These are phyloP conservation scores for Papilio machaon DNA, from an alignment of 1,140 invertebrate genomes.

Conservation along the genomic window DNA sequence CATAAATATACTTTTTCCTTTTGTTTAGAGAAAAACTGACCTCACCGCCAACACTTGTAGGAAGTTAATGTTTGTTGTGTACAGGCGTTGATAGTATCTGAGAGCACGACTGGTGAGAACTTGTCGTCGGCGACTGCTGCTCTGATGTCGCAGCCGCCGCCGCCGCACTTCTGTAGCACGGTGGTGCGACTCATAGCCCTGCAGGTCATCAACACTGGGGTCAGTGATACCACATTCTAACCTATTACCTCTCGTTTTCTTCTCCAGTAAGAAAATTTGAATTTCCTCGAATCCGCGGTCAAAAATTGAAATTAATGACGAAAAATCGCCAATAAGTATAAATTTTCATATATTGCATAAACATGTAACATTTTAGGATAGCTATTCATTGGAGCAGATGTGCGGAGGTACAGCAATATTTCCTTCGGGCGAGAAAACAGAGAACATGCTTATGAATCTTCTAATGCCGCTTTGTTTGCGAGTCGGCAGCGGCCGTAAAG, in stretches of 20 bases:
- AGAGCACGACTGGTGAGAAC: conserved; percentile 84
- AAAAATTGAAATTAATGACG: too few relatives aligned
- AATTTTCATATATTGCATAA: neutral
- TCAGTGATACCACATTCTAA: conserved; percentile 67
- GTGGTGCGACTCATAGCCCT: conserved; percentile 96
- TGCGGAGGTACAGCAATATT: conserved; percentile 95
- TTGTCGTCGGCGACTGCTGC: conserved; percentile 90
- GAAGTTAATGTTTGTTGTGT: conserved; percentile 41
- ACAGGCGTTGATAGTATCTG: conserved; percentile 91
- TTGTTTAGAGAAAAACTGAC: too few relatives aligned
- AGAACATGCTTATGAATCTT: conserved; percentile 97
- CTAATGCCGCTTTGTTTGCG: conserved; percentile 97
- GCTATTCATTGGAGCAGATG: conserved; percentile 96
- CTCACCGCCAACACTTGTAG: too few relatives aligned
- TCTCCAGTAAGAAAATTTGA: too few relatives aligned
- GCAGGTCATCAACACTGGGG: conserved; percentile 95
- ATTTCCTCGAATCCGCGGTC: too few relatives aligned
- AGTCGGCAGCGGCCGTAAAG: conserved; percentile 95
- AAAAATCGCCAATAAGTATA: too few relatives aligned
- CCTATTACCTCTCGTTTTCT: too few relatives aligned
- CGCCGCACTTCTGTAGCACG: conserved; percentile 96
- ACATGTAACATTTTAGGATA: conserved; percentile 85
- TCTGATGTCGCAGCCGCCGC: conserved; percentile 93
- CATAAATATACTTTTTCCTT: neutral
- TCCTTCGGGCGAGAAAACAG: conserved; percentile 94